Percentiles rank a stretch among this genome's conserved stretches.
These are phyloP conservation scores for Baronia brevicornis DNA, from an alignment of 2,888 invertebrate species.

Conservation along the genomic window DNA sequence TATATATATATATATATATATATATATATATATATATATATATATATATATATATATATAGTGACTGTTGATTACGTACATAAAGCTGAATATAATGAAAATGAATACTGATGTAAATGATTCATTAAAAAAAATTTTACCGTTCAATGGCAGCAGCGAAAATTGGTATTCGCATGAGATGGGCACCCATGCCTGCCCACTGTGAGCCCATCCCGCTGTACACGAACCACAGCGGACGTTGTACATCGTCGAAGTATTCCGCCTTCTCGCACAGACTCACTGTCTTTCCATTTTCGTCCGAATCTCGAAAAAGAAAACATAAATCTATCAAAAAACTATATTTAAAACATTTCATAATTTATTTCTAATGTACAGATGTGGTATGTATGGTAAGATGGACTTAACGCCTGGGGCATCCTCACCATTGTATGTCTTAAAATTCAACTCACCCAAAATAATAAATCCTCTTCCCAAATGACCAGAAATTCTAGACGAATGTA, in stretches of 20 bases:
- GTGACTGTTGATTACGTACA: no score
- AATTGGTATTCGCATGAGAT: slow-evolving; percentile 77
- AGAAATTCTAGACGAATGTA: slow-evolving; percentile 35
- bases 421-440: no score
- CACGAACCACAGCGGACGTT: slow-evolving; percentile 79
- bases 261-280: slow-evolving; percentile 32
- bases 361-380: no score
- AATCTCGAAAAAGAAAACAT: no score
- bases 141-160: slow-evolving; percentile 73
- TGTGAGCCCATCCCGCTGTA: slow-evolving; percentile 85
- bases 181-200: slow-evolving; percentile 80
- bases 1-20: no score
- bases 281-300: no score
- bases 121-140: slow-evolving; percentile 24
- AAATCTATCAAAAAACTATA: no score
- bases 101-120: not conserved
- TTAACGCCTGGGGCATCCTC: no score
- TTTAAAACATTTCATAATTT: no score
- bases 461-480: slow-evolving; percentile 58
- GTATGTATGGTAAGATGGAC: no score
- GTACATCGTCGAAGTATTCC: slow-evolving; percentile 38
- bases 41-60: no score
- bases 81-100: not conserved
- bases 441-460: slow-evolving; percentile 39
- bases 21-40: no score